A percentile compares a stretch with the other conserved stretches of the same genome.
phyloP scores from a whole-genome alignment of 2,113 vertebrate genomes.

The Neotoma lepida region DNA sequence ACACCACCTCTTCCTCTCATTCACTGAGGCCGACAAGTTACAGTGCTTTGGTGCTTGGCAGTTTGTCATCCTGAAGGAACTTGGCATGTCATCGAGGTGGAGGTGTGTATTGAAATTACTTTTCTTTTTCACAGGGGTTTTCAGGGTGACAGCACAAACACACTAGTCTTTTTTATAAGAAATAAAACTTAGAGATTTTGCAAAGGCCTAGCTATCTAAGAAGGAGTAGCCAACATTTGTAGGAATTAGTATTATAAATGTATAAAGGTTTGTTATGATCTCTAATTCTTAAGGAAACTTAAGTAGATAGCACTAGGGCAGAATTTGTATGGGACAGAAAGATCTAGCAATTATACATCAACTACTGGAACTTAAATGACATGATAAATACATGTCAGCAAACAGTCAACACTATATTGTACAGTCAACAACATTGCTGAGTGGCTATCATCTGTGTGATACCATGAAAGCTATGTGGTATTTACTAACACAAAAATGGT shows the following conservation, averaged over 20 bases:
- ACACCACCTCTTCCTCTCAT: constrained; percentile 85
- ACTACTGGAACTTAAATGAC: not conserved
- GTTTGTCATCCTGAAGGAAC: constrained; percentile 37
- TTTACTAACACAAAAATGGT: not conserved
- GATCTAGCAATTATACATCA: not conserved
- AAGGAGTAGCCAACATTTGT: constrained; percentile 15
- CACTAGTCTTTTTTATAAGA: not conserved
- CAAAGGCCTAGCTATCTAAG: not conserved
- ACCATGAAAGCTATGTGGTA: not conserved
- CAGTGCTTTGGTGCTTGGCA: constrained; percentile 70
- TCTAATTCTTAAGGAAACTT: constrained; percentile 22
- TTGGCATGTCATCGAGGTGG: constrained; percentile 37
- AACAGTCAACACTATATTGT: not conserved
- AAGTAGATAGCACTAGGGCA: not conserved
- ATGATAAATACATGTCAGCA: not conserved
- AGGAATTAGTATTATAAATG: not conserved
- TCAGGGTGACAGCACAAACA: constrained; percentile 25
- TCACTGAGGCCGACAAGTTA: constrained; percentile 69
- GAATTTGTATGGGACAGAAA: constrained; percentile 45
- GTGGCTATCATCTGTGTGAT: not conserved
- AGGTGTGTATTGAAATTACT: constrained; percentile 36
- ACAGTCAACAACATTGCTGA: not conserved
- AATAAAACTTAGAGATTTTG: not conserved
- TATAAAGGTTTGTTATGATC: not conserved
- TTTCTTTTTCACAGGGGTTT: not conserved